Conservation (phyloP, 2,888 invertebrate species). For the Amphiduros pacificus region DNA sequence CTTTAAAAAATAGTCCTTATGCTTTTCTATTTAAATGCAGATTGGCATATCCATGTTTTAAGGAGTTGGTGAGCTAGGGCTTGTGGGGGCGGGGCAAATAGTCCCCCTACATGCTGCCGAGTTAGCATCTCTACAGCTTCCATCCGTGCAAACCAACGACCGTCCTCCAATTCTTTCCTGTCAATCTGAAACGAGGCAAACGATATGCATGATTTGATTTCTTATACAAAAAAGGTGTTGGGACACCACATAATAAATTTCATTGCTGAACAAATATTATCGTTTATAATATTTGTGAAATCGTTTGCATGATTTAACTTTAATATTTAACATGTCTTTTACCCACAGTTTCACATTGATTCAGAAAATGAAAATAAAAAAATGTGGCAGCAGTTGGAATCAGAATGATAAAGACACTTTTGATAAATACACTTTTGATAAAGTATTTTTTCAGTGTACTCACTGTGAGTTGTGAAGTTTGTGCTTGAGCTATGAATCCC, state of each 20-base stretch:
- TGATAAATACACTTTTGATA: background rate
- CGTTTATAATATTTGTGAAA: background rate
- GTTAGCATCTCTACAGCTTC: constrained; percentile 58
- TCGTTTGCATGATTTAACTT: background rate
- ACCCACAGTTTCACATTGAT: background rate
- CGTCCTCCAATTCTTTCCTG: constrained; percentile 62
- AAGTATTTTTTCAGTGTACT: background rate
- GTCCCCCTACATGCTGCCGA: constrained; percentile 47
- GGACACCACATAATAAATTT: background rate
- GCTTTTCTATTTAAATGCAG: constrained; percentile 16
- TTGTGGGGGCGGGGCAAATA: constrained; percentile 61
- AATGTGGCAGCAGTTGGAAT: too few species aligned
- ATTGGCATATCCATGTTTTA: constrained; percentile 52
- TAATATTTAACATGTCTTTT: background rate
- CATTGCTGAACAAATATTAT: background rate
- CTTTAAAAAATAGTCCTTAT: too few species aligned
- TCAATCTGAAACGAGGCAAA: constrained; percentile 51
- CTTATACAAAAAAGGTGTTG: background rate
- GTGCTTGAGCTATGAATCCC: constrained; percentile 61
- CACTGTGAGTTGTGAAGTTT: background rate
- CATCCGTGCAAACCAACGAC: constrained; percentile 61
- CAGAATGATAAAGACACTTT: too few species aligned
- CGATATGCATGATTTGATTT: background rate
- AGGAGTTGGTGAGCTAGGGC: constrained; percentile 63
- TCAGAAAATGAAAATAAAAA: too few species aligned